Conservation (phyloP, 2,113 vertebrate species). For the Aegotheles bennettii region DNA sequence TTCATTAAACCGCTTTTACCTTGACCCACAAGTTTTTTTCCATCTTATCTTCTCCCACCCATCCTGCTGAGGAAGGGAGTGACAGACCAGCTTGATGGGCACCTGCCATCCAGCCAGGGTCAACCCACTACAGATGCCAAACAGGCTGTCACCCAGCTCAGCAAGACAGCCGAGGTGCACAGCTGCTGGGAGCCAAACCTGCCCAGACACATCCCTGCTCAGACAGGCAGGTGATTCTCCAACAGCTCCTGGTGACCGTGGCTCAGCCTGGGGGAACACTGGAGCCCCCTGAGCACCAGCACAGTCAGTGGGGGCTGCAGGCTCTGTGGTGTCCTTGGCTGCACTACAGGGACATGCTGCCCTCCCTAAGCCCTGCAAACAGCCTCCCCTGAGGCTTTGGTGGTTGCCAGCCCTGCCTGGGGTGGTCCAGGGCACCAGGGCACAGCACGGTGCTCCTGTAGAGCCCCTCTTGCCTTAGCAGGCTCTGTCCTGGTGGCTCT, state of each 20-base stretch:
- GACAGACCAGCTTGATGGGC: background rate
- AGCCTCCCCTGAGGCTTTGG: background rate
- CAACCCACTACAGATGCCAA: background rate
- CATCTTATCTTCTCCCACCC: background rate
- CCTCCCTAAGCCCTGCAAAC: background rate
- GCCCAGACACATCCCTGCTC: background rate
- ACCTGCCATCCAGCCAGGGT: background rate
- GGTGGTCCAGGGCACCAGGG: background rate
- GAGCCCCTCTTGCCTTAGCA: background rate
- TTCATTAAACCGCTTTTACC: too few relatives aligned
- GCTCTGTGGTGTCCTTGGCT: background rate
- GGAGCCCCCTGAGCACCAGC: accelerated
- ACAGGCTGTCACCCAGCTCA: background rate
- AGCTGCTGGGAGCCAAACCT: background rate
- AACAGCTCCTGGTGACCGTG: accelerated
- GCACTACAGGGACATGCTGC: background rate
- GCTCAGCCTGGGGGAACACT: background rate
- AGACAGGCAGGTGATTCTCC: background rate
- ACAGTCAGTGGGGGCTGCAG: background rate
- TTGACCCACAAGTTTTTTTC: background rate
- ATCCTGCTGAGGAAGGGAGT: background rate
- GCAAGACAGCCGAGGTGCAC: background rate
- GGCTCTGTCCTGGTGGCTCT: background rate
- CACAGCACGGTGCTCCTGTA: background rate
- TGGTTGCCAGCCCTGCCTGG: background rate